Conservation (phyloP, 2,797 vertebrate species). For the Melanotaenia nigrans region DNA sequence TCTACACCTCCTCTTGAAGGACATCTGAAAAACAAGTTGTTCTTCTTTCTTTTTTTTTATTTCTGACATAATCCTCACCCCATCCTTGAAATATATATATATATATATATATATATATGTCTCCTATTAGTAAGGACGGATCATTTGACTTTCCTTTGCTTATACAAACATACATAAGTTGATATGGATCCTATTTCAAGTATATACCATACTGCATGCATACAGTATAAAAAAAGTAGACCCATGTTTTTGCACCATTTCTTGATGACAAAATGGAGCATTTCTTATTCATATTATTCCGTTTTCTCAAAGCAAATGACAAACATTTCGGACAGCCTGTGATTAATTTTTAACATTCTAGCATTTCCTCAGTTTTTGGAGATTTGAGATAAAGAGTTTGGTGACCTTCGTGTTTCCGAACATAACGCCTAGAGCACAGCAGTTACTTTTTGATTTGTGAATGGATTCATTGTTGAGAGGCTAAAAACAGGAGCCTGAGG, state of each 20-base stretch:
- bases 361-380: conserved; percentile 34
- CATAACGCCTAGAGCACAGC: conserved; percentile 53
- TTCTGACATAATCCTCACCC: neutral
- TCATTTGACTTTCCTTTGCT: neutral
- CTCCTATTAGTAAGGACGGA: neutral
- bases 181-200: neutral
- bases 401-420: conserved; percentile 58
- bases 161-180: neutral
- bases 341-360: conserved; percentile 30
- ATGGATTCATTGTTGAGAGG: conserved; percentile 70
- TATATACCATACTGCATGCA: neutral
- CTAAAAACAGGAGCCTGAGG: conserved; percentile 51
- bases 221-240: neutral
- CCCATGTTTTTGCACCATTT: conserved; percentile 11
- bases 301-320: conserved; percentile 8
- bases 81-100: neutral
- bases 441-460: conserved; percentile 60
- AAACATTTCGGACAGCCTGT: conserved; percentile 27
- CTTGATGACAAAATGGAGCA: conserved; percentile 18
- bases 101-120: neutral
- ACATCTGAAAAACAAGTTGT: neutral
- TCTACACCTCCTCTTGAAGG: neutral
- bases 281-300: neutral
- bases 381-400: conserved; percentile 29
- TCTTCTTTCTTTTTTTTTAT: neutral